These are phyloP conservation scores for Cyprinella venusta DNA, from an alignment of 2,797 vertebrate species.

Conservation along the genomic window DNA sequence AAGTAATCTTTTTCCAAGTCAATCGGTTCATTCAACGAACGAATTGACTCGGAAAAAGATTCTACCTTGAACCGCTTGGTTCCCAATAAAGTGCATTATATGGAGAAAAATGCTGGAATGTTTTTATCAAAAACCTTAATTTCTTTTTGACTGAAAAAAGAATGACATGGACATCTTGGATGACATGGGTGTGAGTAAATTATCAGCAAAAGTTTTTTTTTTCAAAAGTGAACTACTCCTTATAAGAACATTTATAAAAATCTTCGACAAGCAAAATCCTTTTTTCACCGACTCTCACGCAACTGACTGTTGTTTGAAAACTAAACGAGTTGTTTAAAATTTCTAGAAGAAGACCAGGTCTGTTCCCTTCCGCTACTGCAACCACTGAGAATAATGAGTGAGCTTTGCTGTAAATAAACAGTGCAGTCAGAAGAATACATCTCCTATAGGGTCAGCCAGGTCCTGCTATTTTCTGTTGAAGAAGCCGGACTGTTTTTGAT, in stretches of 20 bases:
- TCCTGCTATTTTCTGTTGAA: slow-evolving; percentile 36
- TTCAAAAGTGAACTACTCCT: no score
- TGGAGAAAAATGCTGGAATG: no score
- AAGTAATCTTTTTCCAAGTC: no score
- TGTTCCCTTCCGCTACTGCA: background rate
- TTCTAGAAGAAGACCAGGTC: slow-evolving; percentile 23
- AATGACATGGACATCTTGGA: no score
- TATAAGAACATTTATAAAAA: background rate
- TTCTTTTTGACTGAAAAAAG: no score
- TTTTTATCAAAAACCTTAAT: no score
- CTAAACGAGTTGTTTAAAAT: slow-evolving; percentile 32
- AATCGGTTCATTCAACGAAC: no score
- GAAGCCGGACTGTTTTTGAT: slow-evolving; percentile 33
- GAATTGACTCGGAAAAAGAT: no score
- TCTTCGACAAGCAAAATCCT: background rate
- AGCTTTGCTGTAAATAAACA: slow-evolving; percentile 26
- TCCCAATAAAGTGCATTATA: no score
- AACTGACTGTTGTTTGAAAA: slow-evolving; percentile 12
- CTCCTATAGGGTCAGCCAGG: slow-evolving; percentile 36
- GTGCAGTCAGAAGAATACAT: background rate
- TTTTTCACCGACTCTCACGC: background rate
- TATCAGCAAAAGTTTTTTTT: no score
- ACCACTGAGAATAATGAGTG: slow-evolving; percentile 30
- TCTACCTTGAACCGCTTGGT: no score
- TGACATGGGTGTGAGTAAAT: no score